Evolutionary conservation across 1,140 invertebrate genomes (phyloP).

Genomic region (Procambarus clarkii): DNA sequence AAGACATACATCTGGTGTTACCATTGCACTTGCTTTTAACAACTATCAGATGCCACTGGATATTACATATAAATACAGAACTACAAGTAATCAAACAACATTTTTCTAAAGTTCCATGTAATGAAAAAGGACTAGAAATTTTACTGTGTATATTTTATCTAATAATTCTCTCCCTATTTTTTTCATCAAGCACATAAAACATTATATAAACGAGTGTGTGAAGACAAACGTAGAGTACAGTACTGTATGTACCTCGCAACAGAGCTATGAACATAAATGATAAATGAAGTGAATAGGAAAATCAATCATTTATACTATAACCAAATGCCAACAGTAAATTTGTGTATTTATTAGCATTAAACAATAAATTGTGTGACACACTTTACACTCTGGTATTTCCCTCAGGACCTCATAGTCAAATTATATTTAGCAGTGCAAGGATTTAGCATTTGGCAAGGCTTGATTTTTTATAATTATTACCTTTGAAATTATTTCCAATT

Average conservation of each 20-base stretch:
- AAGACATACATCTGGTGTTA: not conserved
- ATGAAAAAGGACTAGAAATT: conserved; percentile 16
- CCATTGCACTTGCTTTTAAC: not conserved
- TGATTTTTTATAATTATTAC: not conserved
- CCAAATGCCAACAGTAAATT: not conserved
- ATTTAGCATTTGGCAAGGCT: not conserved
- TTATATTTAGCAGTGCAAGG: not conserved
- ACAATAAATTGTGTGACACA: not conserved
- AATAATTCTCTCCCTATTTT: not conserved
- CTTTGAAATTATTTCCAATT: not conserved
- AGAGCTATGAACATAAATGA: not conserved
- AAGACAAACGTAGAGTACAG: not conserved
- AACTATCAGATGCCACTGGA: not conserved
- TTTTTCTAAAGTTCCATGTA: not conserved
- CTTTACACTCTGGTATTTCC: not conserved
- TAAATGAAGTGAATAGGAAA: not conserved
- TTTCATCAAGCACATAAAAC: not conserved
- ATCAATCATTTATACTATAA: not conserved
- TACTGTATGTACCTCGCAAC: not conserved
- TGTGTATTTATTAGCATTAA: not conserved
- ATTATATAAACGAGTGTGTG: not conserved
- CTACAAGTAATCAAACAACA: not conserved
- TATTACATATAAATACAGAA: not conserved
- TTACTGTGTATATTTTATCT: not conserved
- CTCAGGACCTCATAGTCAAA: not conserved